Evolutionary conservation across 2,113 vertebrate species (phyloP).

Genomic region (Mesembrinibis cayennensis): DNA sequence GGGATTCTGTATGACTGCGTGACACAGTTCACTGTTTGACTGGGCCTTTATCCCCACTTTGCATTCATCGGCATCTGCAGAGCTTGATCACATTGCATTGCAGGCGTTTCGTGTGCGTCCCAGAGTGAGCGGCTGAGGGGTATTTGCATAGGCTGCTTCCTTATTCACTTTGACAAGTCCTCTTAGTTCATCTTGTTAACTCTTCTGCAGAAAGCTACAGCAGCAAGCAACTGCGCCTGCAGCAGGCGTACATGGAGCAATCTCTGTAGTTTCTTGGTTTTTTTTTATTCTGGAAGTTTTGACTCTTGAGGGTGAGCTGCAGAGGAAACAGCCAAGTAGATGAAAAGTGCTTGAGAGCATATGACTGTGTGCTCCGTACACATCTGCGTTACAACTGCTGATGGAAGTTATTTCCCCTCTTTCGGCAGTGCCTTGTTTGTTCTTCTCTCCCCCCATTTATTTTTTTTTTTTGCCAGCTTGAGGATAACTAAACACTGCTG

Average conservation of each 20-base stretch:
- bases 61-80: not conserved
- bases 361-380: not conserved
- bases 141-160: not conserved
- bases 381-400: not conserved
- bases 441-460: not conserved
- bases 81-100: not conserved
- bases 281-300: not conserved
- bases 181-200: not conserved
- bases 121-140: not conserved
- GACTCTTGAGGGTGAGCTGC: not conserved
- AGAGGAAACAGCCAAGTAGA: not conserved
- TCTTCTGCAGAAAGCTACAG: not conserved
- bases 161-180: slow-evolving; percentile 12
- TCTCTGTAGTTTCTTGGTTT: not conserved
- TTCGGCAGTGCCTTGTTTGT: not conserved
- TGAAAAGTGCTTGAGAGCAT: not conserved
- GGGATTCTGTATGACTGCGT: not conserved
- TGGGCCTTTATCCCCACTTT: not conserved
- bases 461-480: too few species aligned
- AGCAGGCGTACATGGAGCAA: not conserved
- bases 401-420: not conserved
- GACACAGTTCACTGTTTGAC: not conserved
- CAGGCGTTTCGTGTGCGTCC: rapidly evolving
- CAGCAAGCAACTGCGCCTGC: not conserved
- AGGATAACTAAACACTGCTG: not conserved